Evolutionary conservation across 64 coral and sea anemone genomes (phyloP), one percentile per base, ranked within the genome.

Genomic region (Dendronephthya gigantea): DNA sequence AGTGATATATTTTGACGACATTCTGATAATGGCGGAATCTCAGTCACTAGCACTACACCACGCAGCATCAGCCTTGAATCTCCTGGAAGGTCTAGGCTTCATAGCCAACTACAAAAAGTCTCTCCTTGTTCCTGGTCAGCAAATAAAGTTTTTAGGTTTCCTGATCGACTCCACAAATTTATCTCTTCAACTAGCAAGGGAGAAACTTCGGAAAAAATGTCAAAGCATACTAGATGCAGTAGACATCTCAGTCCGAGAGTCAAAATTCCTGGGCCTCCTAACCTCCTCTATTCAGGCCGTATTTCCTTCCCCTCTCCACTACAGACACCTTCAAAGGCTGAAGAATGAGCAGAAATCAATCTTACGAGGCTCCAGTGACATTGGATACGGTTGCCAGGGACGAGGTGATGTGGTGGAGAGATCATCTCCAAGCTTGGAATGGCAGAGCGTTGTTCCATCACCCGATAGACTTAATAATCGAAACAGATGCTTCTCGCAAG

Each of bases 401-500:
- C 17, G 81, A 89, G 33, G 27, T 89, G 37, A 0, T 48, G 27
- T 89, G 88, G 88, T 69, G 66, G 66, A 40, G 58, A 86, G 55
- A 69, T 22, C 32, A 86, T 3, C 85, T 69, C 15, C 34, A 40
- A 62, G 39, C n/a, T n/a, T n/a, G n/a, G n/a, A n/a, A 29, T 40
- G 56, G 52, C 84, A 50, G 40, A 83, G 48, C 82, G 12, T 19
- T 79, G 6, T 10, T 79, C 22, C 72, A 84, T 19, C 1, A 39
- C 2, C 33, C 50, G 11, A 59, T 62, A 72, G 82, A 92, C n/a
- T n/a, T n/a, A n/a, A n/a, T n/a, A n/a, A n/a, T 92, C 30, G 85
- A 92, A 31, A 88, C 55, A 49, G 90, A 88, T 39, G 85, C n/a
- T n/a, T n/a, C 82, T 37, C 81, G 45, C 29, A 8, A 48, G 82